These are phyloP conservation scores for Chironomus tentans DNA, from an alignment of 2,888 invertebrate species.

Conservation along the genomic window DNA sequence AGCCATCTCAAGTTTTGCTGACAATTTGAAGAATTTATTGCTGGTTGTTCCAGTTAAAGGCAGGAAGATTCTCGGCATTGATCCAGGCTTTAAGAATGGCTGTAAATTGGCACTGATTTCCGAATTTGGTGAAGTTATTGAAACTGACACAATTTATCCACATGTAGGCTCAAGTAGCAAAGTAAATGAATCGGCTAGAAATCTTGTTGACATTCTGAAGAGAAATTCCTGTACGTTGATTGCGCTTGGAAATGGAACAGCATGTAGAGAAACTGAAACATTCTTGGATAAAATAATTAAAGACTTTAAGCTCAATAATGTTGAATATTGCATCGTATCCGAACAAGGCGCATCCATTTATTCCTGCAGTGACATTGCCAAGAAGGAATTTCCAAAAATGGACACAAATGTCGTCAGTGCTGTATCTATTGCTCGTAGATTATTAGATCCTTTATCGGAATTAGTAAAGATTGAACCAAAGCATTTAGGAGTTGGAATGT, in stretches of 20 bases:
- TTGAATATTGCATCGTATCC: conserved; percentile 71
- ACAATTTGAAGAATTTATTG: conserved; percentile 74
- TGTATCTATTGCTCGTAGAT: conserved; percentile 74
- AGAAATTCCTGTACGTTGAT: conserved; percentile 61
- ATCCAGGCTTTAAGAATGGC: conserved; percentile 83
- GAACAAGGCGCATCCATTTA: conserved; percentile 91
- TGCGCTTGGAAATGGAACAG: conserved; percentile 85
- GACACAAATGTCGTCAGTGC: conserved; percentile 31
- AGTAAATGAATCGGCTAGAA: conserved; percentile 33
- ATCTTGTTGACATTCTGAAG: conserved; percentile 44
- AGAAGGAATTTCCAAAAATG: conserved; percentile 73
- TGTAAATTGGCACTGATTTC: conserved; percentile 82
- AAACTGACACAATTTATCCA: conserved; percentile 61
- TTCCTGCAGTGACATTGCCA: conserved; percentile 76
- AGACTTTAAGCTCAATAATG: conserved; percentile 39
- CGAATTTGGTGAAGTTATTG: conserved; percentile 58
- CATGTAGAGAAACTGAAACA: conserved; percentile 76
- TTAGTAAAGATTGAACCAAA: conserved; percentile 89
- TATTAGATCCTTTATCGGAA: conserved; percentile 86
- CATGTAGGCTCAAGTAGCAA: conserved; percentile 38
- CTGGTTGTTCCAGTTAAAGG: conserved; percentile 73
- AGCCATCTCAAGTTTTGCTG: conserved; percentile 74
- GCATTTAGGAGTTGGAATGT: conserved; percentile 91
- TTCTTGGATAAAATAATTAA: conserved; percentile 61
- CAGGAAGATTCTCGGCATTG: conserved; percentile 70